A percentile compares a stretch with the other conserved stretches of the same genome.
Conservation (phyloP, 2,888 invertebrate species). For the Serripes groenlandicus region DNA sequence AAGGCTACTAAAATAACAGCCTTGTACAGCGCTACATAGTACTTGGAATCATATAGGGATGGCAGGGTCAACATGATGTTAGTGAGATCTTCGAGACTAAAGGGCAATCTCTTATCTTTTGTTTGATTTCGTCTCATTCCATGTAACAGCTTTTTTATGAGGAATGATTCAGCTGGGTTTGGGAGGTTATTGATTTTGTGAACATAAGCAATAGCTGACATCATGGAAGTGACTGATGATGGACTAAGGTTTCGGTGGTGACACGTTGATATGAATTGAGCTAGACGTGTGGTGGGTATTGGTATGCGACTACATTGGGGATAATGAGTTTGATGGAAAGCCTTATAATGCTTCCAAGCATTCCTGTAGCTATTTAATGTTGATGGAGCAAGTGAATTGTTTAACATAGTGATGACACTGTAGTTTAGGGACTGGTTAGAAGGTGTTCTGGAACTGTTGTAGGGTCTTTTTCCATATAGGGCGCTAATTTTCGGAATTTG, state of each 20-base stretch:
- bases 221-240: constrained; percentile 19
- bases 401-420: background rate
- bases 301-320: background rate
- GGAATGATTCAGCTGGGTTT: no score
- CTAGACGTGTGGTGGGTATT: constrained; percentile 7
- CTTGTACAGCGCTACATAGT: no score
- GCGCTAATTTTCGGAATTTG: constrained; percentile 41
- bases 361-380: constrained; percentile 25
- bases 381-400: constrained; percentile 13
- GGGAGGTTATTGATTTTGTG: constrained; percentile 18
- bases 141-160: no score
- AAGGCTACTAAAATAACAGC: no score
- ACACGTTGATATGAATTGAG: constrained; percentile 35
- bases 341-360: constrained; percentile 18
- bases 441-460: constrained; percentile 31
- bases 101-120: no score
- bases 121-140: no score
- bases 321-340: constrained; percentile 26
- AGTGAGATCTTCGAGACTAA: no score
- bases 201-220: constrained; percentile 41
- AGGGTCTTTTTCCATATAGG: constrained; percentile 37
- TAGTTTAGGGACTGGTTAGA: background rate
- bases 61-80: no score
- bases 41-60: no score
- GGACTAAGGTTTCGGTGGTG: background rate